These are phyloP conservation scores for Limnephilus rhombicus DNA, from an alignment of 2,888 invertebrate species.

Conservation along the genomic window DNA sequence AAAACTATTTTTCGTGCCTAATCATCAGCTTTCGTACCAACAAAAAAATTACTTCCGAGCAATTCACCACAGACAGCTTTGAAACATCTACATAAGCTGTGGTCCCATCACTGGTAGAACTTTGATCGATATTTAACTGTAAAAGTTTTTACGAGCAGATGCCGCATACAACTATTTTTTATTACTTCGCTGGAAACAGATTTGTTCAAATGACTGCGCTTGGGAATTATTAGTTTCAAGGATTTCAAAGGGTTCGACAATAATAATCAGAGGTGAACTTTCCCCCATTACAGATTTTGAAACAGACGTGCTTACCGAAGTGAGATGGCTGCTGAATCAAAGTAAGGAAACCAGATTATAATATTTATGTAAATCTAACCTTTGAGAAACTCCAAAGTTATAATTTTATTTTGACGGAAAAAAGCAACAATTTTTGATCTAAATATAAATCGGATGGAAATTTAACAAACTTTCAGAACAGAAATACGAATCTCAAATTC, in stretches of 20 bases:
- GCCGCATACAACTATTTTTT: not conserved
- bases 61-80: not conserved
- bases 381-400: not conserved
- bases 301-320: not conserved
- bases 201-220: not conserved
- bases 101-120: not conserved
- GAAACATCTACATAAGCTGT: not conserved
- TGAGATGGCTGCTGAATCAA: not conserved
- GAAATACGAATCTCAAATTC: not conserved
- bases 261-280: not conserved
- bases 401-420: not conserved
- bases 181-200: not conserved
- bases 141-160: not conserved
- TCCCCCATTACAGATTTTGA: not conserved
- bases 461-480: not conserved
- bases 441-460: not conserved
- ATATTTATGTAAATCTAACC: not conserved
- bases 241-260: not conserved
- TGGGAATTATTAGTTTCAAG: not conserved
- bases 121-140: not conserved
- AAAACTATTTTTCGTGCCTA: not conserved
- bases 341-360: not conserved
- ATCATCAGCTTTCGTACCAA: not conserved
- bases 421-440: not conserved
- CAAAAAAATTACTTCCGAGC: not conserved